Conservation (phyloP, 2,113 vertebrate genomes). For the Bolborhynchus lineola region DNA sequence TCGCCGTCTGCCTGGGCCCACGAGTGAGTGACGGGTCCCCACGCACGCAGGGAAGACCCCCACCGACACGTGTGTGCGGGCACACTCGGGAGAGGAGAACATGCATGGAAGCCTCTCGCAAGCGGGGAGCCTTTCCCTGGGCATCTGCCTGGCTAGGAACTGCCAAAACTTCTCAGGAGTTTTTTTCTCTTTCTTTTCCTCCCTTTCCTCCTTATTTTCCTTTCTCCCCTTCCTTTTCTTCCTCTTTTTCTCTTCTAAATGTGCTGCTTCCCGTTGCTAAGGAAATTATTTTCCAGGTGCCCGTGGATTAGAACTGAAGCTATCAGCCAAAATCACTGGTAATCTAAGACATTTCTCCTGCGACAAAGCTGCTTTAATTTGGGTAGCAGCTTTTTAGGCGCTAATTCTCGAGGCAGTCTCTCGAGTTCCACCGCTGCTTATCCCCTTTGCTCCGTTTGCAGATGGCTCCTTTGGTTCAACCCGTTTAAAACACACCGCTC, state of each 20-base stretch:
- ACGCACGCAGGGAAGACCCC: background rate
- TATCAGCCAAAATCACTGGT: background rate
- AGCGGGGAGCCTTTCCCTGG: background rate
- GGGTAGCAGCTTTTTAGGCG: background rate
- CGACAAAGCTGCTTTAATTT: background rate
- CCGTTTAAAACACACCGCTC: rapidly evolving
- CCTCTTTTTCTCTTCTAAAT: background rate
- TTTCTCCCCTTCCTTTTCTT: background rate
- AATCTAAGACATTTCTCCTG: background rate
- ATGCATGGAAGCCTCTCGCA: rapidly evolving
- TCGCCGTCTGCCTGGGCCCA: constrained; percentile 31
- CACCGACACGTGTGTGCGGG: background rate
- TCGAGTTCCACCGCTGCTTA: background rate
- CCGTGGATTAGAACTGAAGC: background rate
- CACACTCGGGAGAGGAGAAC: background rate
- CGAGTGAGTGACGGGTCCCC: background rate
- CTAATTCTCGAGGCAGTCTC: background rate
- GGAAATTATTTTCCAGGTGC: background rate
- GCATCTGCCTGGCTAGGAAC: background rate
- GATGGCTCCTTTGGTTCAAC: background rate
- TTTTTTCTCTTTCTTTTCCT: background rate
- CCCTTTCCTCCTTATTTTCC: too few relatives aligned
- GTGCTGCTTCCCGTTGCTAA: background rate
- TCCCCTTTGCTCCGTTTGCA: background rate
- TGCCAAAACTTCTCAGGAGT: background rate